Conservation (phyloP, 2,113 vertebrate genomes). For the Echinops telfairi region DNA sequence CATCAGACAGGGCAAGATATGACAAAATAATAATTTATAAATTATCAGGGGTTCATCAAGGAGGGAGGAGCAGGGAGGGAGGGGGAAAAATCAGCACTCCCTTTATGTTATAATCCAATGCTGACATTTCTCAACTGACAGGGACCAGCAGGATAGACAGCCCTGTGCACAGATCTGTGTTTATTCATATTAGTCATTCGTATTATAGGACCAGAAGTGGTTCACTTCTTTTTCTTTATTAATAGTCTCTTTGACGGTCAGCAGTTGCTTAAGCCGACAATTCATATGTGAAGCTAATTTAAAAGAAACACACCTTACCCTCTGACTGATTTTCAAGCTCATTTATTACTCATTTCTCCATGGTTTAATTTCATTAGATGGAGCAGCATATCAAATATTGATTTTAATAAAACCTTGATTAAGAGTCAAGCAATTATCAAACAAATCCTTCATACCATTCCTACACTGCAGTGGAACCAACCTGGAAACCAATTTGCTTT, state of each 20-base stretch:
- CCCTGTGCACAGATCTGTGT: fast-evolving
- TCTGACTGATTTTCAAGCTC: slow-evolving; percentile 77
- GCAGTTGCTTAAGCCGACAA: slow-evolving; percentile 48
- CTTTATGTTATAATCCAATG: background rate
- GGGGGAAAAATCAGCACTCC: background rate
- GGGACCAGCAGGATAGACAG: background rate
- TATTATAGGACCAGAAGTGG: background rate
- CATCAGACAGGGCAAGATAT: too few species aligned
- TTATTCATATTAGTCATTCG: background rate
- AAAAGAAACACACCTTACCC: slow-evolving; percentile 71
- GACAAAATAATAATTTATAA: too few species aligned
- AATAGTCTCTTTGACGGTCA: background rate
- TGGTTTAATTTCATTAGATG: slow-evolving; percentile 81
- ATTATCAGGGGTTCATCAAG: too few species aligned
- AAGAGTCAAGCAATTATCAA: slow-evolving; percentile 81
- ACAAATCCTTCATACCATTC: slow-evolving; percentile 68
- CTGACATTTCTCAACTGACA: background rate
- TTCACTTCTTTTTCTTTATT: background rate
- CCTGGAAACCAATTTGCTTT: slow-evolving; percentile 84
- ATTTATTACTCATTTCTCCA: slow-evolving; percentile 78
- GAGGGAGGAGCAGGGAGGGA: too few species aligned
- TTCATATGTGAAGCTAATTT: slow-evolving; percentile 69
- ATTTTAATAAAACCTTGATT: slow-evolving; percentile 82
- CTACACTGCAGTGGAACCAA: slow-evolving; percentile 79
- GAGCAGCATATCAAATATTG: slow-evolving; percentile 80